A percentile compares a stretch with the other conserved stretches of the same genome.
Conservation (phyloP, 2,888 invertebrate species). For the Hedychridium roseum region DNA sequence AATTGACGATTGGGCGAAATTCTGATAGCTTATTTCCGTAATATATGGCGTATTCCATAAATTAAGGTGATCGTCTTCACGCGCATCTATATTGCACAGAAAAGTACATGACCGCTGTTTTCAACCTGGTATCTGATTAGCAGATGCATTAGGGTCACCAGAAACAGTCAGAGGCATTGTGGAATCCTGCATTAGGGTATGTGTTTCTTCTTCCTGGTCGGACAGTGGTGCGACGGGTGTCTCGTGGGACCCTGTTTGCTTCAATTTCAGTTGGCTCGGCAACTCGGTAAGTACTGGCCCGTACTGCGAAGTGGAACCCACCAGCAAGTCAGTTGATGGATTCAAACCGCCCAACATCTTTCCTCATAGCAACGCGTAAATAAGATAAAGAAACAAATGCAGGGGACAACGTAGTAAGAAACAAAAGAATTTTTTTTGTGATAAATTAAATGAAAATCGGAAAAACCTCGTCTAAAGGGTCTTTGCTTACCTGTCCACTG, state of each 20-base stretch:
- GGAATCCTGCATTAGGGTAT: constrained; percentile 57
- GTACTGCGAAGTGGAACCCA: constrained; percentile 65
- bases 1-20: too few species aligned
- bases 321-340: constrained; percentile 64
- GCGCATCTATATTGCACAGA: constrained; percentile 18
- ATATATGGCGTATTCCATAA: too few species aligned
- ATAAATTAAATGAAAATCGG: constrained; percentile 7
- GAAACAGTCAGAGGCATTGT: constrained; percentile 36
- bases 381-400: constrained; percentile 52
- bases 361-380: constrained; percentile 60
- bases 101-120: constrained; percentile 15
- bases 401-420: constrained; percentile 19
- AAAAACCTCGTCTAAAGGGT: constrained; percentile 9
- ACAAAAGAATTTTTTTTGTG: constrained; percentile 22
- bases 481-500: constrained; percentile 58
- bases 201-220: constrained; percentile 61
- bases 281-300: constrained; percentile 63
- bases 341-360: constrained; percentile 65
- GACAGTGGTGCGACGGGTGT: constrained; percentile 52
- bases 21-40: too few species aligned
- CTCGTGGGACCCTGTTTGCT: constrained; percentile 44
- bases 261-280: constrained; percentile 57
- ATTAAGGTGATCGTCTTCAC: constrained; percentile 23
- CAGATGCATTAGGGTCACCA: constrained; percentile 42
- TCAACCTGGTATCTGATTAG: constrained; percentile 56